A percentile compares a stretch with the other conserved stretches of the same genome.
phyloP scores from a whole-genome alignment of 2,797 vertebrate species.

The Galagoides demidoff region DNA sequence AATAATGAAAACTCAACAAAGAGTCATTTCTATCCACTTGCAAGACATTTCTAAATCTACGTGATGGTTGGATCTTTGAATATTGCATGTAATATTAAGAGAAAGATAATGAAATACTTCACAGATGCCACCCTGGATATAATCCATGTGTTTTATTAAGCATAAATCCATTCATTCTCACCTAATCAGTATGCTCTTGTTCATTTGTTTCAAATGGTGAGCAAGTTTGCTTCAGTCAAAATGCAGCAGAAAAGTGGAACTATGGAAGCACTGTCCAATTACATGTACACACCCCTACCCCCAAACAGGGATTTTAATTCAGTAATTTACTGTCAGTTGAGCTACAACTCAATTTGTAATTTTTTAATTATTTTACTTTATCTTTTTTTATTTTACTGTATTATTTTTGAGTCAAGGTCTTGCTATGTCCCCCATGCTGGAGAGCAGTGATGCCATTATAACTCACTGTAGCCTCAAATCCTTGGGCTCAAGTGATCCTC shows the following conservation, averaged over 20 bases:
- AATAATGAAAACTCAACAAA: slow-evolving; percentile 51
- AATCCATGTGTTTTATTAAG: slow-evolving; percentile 57
- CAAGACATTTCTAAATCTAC: neutral
- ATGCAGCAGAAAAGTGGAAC: neutral
- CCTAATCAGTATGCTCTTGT: slow-evolving; percentile 57
- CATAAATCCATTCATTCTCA: slow-evolving; percentile 66
- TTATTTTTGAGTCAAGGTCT: neutral
- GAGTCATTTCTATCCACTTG: neutral
- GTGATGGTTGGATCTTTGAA: neutral
- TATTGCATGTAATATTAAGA: slow-evolving; percentile 50
- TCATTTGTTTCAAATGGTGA: slow-evolving; percentile 60
- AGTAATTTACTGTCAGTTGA: neutral
- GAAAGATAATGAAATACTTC: slow-evolving; percentile 69
- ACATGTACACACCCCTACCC: neutral
- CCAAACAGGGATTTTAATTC: neutral
- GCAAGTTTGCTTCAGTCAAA: slow-evolving; percentile 17
- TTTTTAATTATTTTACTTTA: neutral
- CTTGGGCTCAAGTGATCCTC: neutral
- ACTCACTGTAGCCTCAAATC: neutral
- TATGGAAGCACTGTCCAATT: neutral
- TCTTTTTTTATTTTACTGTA: neutral
- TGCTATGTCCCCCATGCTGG: neutral
- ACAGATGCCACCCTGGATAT: slow-evolving; percentile 49
- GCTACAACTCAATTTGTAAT: neutral
- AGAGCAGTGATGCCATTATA: neutral